Percentiles rank a stretch among this genome's conserved stretches.
Conservation (phyloP, 2,888 invertebrate species). For the Dascillus cervinus region DNA sequence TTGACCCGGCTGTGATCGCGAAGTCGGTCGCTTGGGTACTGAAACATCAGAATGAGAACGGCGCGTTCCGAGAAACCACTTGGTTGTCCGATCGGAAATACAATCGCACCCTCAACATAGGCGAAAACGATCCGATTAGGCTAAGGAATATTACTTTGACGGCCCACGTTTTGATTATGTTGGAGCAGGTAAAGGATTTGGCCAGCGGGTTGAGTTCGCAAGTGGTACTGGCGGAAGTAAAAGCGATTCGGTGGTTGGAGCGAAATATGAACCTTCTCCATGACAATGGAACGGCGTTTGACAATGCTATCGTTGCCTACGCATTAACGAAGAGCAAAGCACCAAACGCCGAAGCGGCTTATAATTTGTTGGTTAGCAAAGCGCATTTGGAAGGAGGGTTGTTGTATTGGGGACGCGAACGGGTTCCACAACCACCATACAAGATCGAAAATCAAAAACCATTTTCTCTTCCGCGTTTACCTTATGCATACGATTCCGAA, state of each 20-base stretch:
- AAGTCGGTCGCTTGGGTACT: slow-evolving; percentile 82
- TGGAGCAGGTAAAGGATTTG: slow-evolving; percentile 77
- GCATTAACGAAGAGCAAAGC: slow-evolving; percentile 78
- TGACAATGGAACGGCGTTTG: slow-evolving; percentile 51
- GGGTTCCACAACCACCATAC: slow-evolving; percentile 71
- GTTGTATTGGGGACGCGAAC: slow-evolving; percentile 78
- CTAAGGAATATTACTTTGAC: slow-evolving; percentile 83
- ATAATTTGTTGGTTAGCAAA: slow-evolving; percentile 58
- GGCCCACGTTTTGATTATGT: slow-evolving; percentile 84
- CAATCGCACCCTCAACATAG: slow-evolving; percentile 62
- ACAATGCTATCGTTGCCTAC: slow-evolving; percentile 83
- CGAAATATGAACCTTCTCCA: slow-evolving; percentile 69
- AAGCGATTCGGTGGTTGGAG: slow-evolving; percentile 74
- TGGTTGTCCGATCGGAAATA: slow-evolving; percentile 85
- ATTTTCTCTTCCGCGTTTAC: slow-evolving; percentile 78
- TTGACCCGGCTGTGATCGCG: slow-evolving; percentile 81
- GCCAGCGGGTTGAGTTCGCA: slow-evolving; percentile 62
- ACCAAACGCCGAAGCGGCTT: slow-evolving; percentile 79
- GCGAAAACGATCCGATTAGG: slow-evolving; percentile 46
- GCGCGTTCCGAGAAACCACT: slow-evolving; percentile 83
- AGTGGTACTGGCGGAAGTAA: slow-evolving; percentile 67
- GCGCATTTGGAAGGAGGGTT: slow-evolving; percentile 69
- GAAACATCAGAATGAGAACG: slow-evolving; percentile 74
- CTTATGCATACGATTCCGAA: slow-evolving; percentile 81
- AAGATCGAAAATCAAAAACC: slow-evolving; percentile 89